Base-by-base conservation (phyloP, 2,888 invertebrate genomes). In the Watsonalla binaria region DNA sequence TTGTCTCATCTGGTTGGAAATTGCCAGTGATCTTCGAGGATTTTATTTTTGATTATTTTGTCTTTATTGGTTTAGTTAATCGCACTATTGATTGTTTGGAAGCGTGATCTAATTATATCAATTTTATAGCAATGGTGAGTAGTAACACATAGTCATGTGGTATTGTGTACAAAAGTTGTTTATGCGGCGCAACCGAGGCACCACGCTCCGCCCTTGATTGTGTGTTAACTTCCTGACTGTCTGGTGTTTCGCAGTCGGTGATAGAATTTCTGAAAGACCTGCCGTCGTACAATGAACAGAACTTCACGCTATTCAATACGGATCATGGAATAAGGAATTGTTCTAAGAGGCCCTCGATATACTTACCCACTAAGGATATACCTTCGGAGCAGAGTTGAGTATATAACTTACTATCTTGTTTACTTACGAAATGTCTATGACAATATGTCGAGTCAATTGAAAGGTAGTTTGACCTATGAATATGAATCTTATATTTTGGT, bases 351-450 rank as follows among this genome's bases (percentile, higher is more conserved):
- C 97, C 97, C 49, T 95, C 97, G 24, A 96, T 98, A 55, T 98
- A 98, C 86, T 92, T 98, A 63, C 97, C 97, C 48, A 98, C 98
- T 46, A 96, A 96, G 85, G 98, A 98, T 76, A 95, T 95, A 80
- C 97, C 98, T 63, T 95, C 97, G 51, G 97, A 98, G 88, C 98
- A 98, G 93, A 94, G 97, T 97, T 96, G 92, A 92, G 92, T 80
- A 78, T 62, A 56, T 55, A 69, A 62, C 65, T 69, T 56, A 54
- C 35, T 7, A 15, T 15, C 14, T 11, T 42, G 11, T 42, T 42
- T 11, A 11, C 42, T 42, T 42, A 11, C 11, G 11, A 42, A 42
- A 42, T 42, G 5, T 5, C 11, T 42, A 1, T 11, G 5, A 42
- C 11, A 11, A 11, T 11, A 1, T 11, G 11, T 8, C 11, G 11